Evolutionary conservation across 2,797 vertebrate species (phyloP), one percentile per base, ranked within the genome.

Genomic region (Gambusia yucatana): DNA sequence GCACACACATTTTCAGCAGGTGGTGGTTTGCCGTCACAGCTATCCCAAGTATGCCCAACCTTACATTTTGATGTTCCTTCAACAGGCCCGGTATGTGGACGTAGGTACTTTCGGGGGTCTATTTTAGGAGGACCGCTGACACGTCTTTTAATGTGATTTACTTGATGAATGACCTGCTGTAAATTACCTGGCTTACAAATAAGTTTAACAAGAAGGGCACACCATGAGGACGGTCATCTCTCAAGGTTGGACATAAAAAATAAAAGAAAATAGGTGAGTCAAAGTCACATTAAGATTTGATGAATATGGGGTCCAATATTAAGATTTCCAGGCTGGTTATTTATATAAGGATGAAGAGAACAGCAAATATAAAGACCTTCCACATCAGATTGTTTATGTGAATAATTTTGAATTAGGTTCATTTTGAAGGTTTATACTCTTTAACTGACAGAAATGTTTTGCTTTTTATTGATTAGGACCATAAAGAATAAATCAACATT

Each of bases 121-220:
- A 95, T 96, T 96, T 92, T 85, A 77, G 94, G 94, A 77, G 63
- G 75, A 77, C 90, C 77, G 91, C 88, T 94, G 93, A 95, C 93
- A 93, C 30, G 87, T 90, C 91, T 93, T 94, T 91, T 91, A 88
- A 88, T 90, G 73, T 94, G 94, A 96, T 95, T 94, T 93, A 95
- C 94, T 90, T 86, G 83, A 79, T 85, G 83, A 82, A 84, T 90
- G 91, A 87, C 85, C 82, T 80, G 87, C 87, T 85, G 82, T 81
- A 86, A 91, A 90, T 89, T 84, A 94, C 91, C 93, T 88, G 82
- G 86, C 85, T 89, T 90, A 90, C 89, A 96, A 94, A 95, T 95
- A 93, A 91, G 91, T 87, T 83, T 36, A 73, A 88, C 87, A 82
- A 88, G 78, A 83, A 73, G 36, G 20, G 20, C 36, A 41, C 36